Conservation (phyloP, 2,113 vertebrate species). For the Nyctereutes procyonoides region DNA sequence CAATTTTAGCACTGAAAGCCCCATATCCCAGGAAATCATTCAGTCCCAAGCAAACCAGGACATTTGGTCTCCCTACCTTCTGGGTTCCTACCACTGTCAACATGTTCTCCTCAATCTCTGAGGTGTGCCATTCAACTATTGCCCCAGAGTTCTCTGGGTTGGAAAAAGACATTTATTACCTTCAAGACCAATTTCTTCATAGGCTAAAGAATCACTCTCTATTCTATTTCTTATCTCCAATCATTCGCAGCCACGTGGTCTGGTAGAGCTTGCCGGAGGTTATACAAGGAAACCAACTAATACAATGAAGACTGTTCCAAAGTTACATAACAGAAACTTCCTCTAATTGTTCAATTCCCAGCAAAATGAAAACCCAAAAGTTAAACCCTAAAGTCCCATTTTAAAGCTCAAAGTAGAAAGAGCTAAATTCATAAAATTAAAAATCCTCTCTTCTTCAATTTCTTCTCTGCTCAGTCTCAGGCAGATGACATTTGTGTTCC, state of each 20-base stretch:
- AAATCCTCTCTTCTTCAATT: slow-evolving; percentile 25
- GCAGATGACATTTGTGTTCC: background rate
- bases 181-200: slow-evolving; percentile 31
- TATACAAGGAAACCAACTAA: slow-evolving; percentile 66
- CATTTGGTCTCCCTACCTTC: background rate
- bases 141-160: background rate
- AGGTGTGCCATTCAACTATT: background rate
- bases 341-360: slow-evolving; percentile 74
- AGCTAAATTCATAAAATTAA: slow-evolving; percentile 50
- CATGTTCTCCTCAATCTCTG: background rate
- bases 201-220: slow-evolving; percentile 26
- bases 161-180: slow-evolving; percentile 34
- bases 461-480: slow-evolving; percentile 35
- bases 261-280: slow-evolving; percentile 47
- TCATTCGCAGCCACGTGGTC: slow-evolving; percentile 25
- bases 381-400: slow-evolving; percentile 54
- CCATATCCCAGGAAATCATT: background rate
- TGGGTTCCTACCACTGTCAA: background rate
- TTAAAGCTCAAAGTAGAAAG: slow-evolving; percentile 50
- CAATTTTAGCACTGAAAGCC: background rate
- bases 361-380: slow-evolving; percentile 65
- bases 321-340: slow-evolving; percentile 63
- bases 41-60: background rate
- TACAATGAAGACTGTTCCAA: slow-evolving; percentile 62
- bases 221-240: slow-evolving; percentile 41